Conservation (phyloP, 2,113 vertebrate species). For the Elaphurus davidianus region DNA sequence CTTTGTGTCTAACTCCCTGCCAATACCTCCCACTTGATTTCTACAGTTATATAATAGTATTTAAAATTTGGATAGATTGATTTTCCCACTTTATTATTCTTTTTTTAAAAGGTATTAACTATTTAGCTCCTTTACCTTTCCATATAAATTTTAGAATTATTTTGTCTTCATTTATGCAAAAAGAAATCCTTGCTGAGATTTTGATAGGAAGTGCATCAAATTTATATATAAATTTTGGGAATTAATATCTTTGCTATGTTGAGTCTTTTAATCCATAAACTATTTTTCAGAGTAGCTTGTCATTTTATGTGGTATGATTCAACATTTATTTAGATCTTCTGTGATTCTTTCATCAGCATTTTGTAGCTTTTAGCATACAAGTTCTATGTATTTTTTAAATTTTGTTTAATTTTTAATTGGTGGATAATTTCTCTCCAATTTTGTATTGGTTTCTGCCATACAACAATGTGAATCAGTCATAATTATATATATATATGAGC, state of each 20-base stretch:
- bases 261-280: background rate
- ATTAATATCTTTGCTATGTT: background rate
- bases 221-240: background rate
- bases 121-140: background rate
- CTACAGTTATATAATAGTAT: background rate
- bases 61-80: background rate
- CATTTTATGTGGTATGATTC: background rate
- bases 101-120: background rate
- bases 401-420: background rate
- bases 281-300: background rate
- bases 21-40: background rate
- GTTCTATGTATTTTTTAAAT: background rate
- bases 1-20: background rate
- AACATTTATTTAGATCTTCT: background rate
- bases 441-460: background rate
- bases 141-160: constrained; percentile 27
- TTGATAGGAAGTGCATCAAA: background rate
- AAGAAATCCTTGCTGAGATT: background rate
- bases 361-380: background rate
- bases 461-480: background rate
- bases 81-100: background rate
- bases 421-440: background rate
- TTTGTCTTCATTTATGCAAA: background rate
- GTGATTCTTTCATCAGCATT: background rate
- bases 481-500: background rate